A percentile compares a stretch with the other conserved stretches of the same genome.
phyloP scores from a whole-genome alignment of 2,113 vertebrate species.

The Lontra canadensis region DNA sequence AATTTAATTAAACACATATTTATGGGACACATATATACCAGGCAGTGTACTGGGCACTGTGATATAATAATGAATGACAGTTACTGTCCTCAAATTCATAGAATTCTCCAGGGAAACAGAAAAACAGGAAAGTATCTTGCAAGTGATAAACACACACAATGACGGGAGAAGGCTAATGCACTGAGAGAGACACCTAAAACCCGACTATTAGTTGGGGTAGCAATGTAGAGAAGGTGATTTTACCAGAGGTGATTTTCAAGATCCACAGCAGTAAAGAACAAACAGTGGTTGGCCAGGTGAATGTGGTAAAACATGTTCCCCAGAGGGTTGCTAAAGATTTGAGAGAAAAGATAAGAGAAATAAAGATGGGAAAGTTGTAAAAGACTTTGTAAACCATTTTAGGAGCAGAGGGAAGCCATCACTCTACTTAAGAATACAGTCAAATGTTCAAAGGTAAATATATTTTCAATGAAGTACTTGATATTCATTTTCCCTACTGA shows the following conservation, averaged over 20 bases:
- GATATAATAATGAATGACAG: not conserved
- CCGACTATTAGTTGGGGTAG: not conserved
- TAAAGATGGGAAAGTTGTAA: not conserved
- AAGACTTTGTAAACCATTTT: not conserved
- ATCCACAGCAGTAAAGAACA: not conserved
- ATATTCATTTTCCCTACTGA: not conserved
- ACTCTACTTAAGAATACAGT: not conserved
- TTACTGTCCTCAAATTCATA: not conserved
- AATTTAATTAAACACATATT: not conserved
- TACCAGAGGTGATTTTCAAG: not conserved
- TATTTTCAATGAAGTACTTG: not conserved
- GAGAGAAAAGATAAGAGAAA: not conserved
- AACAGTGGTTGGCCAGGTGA: not conserved
- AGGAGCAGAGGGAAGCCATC: not conserved
- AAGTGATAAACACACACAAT: not conserved
- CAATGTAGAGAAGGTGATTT: not conserved
- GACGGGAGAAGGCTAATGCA: not conserved
- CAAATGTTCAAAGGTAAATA: not conserved
- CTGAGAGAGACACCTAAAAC: not conserved
- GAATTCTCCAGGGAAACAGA: not conserved
- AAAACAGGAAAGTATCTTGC: not conserved
- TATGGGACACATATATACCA: not conserved
- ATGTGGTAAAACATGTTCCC: not conserved
- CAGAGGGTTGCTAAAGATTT: not conserved
- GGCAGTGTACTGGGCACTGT: not conserved